phyloP scores from a whole-genome alignment of 2,888 invertebrate species.

The Caenorhabditis zanzibari region DNA sequence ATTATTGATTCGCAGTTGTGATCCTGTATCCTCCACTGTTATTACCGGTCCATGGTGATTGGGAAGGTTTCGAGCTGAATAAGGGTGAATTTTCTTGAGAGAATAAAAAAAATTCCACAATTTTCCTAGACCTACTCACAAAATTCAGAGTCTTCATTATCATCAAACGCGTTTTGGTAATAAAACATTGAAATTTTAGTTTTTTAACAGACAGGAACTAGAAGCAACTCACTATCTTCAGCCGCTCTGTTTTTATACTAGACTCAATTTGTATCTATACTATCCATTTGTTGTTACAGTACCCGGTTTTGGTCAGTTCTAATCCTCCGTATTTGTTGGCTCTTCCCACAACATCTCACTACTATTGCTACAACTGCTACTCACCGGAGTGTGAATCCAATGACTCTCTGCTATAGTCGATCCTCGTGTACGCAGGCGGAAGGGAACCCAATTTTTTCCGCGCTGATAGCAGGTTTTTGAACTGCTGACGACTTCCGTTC shows the following conservation, averaged over 20 bases:
- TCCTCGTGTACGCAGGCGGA: conserved; percentile 83
- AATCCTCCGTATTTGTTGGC: conserved; percentile 5
- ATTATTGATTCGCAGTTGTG: conserved; percentile 74
- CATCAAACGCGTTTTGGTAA: conserved; percentile 14
- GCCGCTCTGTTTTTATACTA: conserved; percentile 14
- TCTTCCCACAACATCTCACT: conserved; percentile 8
- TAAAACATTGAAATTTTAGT: conserved; percentile 7
- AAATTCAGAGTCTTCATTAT: background rate
- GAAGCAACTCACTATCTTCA: background rate
- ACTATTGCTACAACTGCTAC: conserved; percentile 14
- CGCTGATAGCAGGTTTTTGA: conserved; percentile 81
- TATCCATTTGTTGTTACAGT: conserved; percentile 13
- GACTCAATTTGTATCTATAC: conserved; percentile 15
- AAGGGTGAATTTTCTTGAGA: background rate
- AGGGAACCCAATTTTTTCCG: conserved; percentile 81
- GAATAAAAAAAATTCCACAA: background rate
- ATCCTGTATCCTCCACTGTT: conserved; percentile 80
- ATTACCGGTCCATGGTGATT: conserved; percentile 78
- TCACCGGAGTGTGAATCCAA: conserved; percentile 77
- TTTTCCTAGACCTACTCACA: conserved; percentile 9
- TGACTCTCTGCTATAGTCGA: conserved; percentile 82
- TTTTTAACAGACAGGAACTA: background rate
- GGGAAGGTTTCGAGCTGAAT: conserved; percentile 27
- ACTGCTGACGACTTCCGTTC: conserved; percentile 81
- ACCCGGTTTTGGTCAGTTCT: background rate